These are phyloP conservation scores for Sisor rabdophorus DNA, from an alignment of 2,113 vertebrate species.

Conservation along the genomic window DNA sequence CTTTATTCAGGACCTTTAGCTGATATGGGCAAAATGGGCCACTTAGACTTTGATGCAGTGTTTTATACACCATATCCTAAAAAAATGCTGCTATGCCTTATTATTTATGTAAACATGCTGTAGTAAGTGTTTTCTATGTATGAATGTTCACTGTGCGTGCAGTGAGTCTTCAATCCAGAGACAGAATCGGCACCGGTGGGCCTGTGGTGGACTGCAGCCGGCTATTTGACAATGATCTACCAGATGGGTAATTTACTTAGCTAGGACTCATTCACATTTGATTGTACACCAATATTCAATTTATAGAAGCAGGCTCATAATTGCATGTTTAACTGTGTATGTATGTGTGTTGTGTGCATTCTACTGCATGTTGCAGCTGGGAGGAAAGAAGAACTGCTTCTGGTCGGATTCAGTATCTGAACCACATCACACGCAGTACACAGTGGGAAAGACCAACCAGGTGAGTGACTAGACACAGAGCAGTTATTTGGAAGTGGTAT, in stretches of 20 bases:
- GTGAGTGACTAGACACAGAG: slow-evolving; percentile 64
- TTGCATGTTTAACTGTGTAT: slow-evolving; percentile 2
- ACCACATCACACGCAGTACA: slow-evolving; percentile 96
- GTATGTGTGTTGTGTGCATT: slow-evolving; percentile 29
- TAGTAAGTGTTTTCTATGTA: neutral
- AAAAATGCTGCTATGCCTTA: neutral
- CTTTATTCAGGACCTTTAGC: neutral
- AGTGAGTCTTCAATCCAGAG: slow-evolving; percentile 98
- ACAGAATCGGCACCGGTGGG: slow-evolving; percentile 92
- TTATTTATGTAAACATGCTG: neutral
- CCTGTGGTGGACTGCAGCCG: slow-evolving; percentile 97
- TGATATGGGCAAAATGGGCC: neutral
- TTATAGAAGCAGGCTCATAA: neutral
- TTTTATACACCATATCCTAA: neutral
- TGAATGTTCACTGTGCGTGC: slow-evolving; percentile 21
- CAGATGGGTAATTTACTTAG: slow-evolving; percentile 84
- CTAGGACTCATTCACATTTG: neutral
- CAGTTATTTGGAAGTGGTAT: neutral
- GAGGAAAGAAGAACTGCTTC: slow-evolving; percentile 95
- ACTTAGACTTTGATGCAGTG: slow-evolving; percentile 1
- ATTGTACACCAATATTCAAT: neutral
- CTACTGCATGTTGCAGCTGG: slow-evolving; percentile 76
- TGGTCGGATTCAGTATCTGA: slow-evolving; percentile 96
- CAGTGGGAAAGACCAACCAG: slow-evolving; percentile 97
- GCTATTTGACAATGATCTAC: slow-evolving; percentile 95